Evolutionary conservation across 2,888 invertebrate genomes (phyloP), one percentile per base, ranked within the genome.

Genomic region (Agapostemon virescens): DNA sequence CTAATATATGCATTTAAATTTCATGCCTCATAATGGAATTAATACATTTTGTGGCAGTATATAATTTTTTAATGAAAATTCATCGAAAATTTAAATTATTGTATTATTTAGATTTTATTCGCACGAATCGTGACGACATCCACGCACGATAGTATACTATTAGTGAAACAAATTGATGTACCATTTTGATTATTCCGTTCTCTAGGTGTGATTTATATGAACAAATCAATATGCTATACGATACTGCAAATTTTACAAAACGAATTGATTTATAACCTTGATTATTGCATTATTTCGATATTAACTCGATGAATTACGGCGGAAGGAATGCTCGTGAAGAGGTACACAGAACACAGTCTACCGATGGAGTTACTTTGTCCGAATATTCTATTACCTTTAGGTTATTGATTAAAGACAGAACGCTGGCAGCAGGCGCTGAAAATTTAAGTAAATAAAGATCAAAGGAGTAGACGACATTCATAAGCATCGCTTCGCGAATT

Each of bases 351-450:
- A 79, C 74, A 61, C 73, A 75, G 79, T 69, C 52, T 58, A 4
- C 17, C 68, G 55, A 23, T 52, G 52, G 71, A 63, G 45, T 45
- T 79, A 66, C 73, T 74, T 45, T 64, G 61, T 86, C 58, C 38
- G 69, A 58, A 63, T 36, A 73, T 61, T 64, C 64, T 69, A 85
- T 84, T 85, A 33, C 20, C 61, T 74, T 76, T 63, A 68, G 79
- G 74, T 42, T 74, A 83, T 77, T 87, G 80, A 87, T 85, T 85
- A 84, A 85, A 87, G 84, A 76, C 33, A 20, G 61, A 64, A 71
- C 71, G 69, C 72, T 38, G 33, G 73, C 64, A 70, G 61, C 64
- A 68, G 64, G 23, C 64, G 70, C 70, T 68, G 76, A 79, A 87
- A 70, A 52, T 72, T 30, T 30, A 49, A 45, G 61, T 66, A 80